These are phyloP conservation scores for Muntiacus muntjak DNA, from an alignment of 2,113 vertebrate genomes.

Conservation along the genomic window DNA sequence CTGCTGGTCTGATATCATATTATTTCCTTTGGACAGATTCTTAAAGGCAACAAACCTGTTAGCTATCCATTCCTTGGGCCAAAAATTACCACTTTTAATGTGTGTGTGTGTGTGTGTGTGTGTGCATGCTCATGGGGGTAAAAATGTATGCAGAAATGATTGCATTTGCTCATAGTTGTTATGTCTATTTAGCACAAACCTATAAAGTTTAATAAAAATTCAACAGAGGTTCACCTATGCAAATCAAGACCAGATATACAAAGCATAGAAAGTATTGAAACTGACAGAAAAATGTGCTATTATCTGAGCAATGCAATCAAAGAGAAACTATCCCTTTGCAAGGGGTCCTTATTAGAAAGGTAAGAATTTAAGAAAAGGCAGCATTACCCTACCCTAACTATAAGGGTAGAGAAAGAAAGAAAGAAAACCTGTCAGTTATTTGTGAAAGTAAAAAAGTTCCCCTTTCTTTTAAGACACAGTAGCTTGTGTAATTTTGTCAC, in stretches of 20 bases:
- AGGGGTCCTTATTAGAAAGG: neutral
- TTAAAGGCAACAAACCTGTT: neutral
- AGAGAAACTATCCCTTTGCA: conserved; percentile 1
- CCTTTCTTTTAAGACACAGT: conserved; percentile 84
- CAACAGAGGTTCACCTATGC: neutral
- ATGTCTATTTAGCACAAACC: neutral
- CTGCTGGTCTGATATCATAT: neutral
- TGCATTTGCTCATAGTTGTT: neutral
- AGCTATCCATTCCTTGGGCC: neutral
- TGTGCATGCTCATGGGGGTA: too few relatives aligned
- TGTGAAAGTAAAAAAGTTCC: conserved; percentile 80
- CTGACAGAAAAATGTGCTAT: neutral
- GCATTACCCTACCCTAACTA: conserved; percentile 67
- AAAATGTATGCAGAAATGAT: neutral
- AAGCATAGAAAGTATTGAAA: neutral
- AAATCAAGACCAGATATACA: neutral
- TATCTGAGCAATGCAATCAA: neutral
- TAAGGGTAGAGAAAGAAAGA: conserved; percentile 4
- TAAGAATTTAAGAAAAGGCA: conserved; percentile 35
- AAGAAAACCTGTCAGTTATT: conserved; percentile 76
- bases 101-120: neutral
- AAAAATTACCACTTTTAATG: neutral
- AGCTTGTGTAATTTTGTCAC: conserved; percentile 85
- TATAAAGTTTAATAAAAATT: neutral
- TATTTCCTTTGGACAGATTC: conserved; percentile 17